Conservation (phyloP, 2,113 vertebrate genomes). For the Azemiops feae region DNA sequence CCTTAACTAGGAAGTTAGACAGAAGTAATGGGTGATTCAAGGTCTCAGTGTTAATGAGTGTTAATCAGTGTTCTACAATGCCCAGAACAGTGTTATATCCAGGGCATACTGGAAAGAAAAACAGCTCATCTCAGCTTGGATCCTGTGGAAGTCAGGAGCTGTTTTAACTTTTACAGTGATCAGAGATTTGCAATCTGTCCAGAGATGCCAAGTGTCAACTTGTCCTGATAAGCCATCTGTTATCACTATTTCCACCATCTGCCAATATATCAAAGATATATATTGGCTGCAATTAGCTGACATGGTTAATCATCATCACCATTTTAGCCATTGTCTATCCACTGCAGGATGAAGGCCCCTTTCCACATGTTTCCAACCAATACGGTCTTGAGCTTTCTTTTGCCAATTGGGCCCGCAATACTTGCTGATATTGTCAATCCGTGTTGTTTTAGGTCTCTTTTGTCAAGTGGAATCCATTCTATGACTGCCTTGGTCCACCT, state of each 20-base stretch:
- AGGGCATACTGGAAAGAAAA: not conserved
- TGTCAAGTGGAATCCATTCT: not conserved
- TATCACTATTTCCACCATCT: not conserved
- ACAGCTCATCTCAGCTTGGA: not conserved
- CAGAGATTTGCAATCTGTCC: not conserved
- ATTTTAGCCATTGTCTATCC: not conserved
- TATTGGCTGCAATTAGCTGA: not conserved
- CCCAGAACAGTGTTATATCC: not conserved
- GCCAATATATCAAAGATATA: not conserved
- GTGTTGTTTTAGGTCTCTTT: not conserved
- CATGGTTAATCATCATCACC: not conserved
- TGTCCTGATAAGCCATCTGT: not conserved
- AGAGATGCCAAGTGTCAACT: not conserved
- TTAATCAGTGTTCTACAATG: not conserved
- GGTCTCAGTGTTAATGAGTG: not conserved
- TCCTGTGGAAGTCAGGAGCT: not conserved
- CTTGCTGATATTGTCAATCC: not conserved
- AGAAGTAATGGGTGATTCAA: not conserved
- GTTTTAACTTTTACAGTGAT: not conserved
- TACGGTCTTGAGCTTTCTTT: not conserved
- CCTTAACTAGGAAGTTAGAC: not conserved
- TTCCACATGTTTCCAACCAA: not conserved
- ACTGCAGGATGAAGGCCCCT: not conserved
- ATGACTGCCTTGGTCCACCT: not conserved
- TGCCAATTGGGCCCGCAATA: not conserved